Evolutionary conservation across 2,797 vertebrate species (phyloP).

Genomic region (Catostomus latipinnis): DNA sequence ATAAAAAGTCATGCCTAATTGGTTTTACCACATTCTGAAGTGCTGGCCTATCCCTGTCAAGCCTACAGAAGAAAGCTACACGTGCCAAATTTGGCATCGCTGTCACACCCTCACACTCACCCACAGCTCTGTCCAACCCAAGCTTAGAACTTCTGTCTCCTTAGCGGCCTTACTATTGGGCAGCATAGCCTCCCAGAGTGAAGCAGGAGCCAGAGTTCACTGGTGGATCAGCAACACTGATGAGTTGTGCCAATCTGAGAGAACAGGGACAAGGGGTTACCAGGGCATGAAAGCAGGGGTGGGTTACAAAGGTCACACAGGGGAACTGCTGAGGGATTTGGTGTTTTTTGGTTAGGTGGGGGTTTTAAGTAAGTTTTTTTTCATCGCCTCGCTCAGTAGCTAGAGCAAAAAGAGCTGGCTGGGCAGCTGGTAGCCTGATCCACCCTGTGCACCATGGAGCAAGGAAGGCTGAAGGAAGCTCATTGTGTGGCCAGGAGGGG

Average conservation of each 20-base stretch:
- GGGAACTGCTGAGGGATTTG: constrained; percentile 48
- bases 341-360: constrained; percentile 52
- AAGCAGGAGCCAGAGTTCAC: constrained; percentile 52
- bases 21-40: constrained; percentile 35
- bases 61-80: constrained; percentile 55
- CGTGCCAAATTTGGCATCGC: constrained; percentile 50
- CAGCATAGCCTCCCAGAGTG: constrained; percentile 42
- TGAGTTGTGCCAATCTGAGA: constrained; percentile 43
- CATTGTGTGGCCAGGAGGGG: constrained; percentile 76
- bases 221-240: constrained; percentile 48
- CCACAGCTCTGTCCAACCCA: constrained; percentile 36
- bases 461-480: constrained; percentile 71
- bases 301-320: constrained; percentile 50
- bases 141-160: constrained; percentile 49
- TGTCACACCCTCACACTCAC: constrained; percentile 7
- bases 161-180: constrained; percentile 39
- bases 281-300: constrained; percentile 53
- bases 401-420: constrained; percentile 60
- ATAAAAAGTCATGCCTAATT: constrained; percentile 59
- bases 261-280: constrained; percentile 53
- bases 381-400: constrained; percentile 54
- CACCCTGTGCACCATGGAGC: constrained; percentile 72
- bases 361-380: constrained; percentile 57
- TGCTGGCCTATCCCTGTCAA: constrained; percentile 40
- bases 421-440: constrained; percentile 68